Evolutionary conservation across 1,140 invertebrate species (phyloP), one percentile per base, ranked within the genome.

Genomic region (Orussus abietinus): DNA sequence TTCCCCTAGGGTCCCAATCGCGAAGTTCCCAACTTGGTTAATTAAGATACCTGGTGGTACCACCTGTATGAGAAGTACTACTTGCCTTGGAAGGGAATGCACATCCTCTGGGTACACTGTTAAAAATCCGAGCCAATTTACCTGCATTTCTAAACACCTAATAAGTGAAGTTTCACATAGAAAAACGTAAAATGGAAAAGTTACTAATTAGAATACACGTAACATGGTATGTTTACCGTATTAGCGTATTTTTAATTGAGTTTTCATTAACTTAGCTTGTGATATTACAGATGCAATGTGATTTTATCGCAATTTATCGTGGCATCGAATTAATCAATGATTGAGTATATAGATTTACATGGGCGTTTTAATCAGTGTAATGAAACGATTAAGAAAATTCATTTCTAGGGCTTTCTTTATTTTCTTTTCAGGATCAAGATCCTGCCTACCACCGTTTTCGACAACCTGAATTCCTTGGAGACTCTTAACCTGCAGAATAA

Each of bases 401-500:
- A 18, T 25, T 6, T 25, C 22, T 25, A n/a, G n/a, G n/a, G 6
- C 22, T 25, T 25, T 25, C n/a, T 25, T 7, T 25, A 7, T 19
- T 19, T 31, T 33, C 39, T 47, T 75, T 77, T 45, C 68, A 90
- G 90, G 69, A 86, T 92, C 39, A 85, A 85, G 61, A 75, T 78
- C 0, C 70, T 92, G 42, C 88, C 86, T 3, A 77, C 82, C 5
- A 77, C 86, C 70, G 81, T 85, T 6, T 91, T 93, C 51, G 86
- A 89, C 45, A 88, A 88, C 57, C 75, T 95, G 15, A 92, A 93
- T 64, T 92, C 89, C 1, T 65, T 95, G 64, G 88, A 93, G 70
- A 89, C 85, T 6, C 65, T 95, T 3, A 92, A 85, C 62, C 71
- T 95, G 20, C 86, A 91, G 58, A 91, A 92, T 62, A 94, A 94